phyloP scores from a whole-genome alignment of 2,113 vertebrate species.

The Hemicordylus capensis region DNA sequence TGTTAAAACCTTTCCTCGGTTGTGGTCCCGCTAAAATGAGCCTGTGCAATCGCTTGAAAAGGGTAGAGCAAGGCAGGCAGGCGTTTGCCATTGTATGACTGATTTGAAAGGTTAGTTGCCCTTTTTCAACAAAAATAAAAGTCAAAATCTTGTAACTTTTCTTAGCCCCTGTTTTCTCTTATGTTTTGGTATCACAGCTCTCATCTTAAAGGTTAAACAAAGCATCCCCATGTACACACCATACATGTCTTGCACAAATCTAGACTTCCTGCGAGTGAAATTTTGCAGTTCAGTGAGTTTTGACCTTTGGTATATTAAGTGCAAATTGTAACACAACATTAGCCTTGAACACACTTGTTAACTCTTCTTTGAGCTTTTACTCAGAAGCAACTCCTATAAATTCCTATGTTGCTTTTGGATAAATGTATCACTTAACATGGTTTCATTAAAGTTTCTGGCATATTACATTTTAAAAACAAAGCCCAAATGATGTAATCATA shows the following conservation, averaged over 20 bases:
- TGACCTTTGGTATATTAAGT: neutral
- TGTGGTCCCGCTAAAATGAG: neutral
- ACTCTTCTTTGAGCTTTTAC: neutral
- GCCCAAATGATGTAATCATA: neutral
- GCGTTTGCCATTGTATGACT: too few relatives aligned
- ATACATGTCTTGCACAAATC: neutral
- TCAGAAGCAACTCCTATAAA: neutral
- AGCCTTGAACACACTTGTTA: neutral
- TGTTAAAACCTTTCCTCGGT: neutral
- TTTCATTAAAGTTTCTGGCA: neutral
- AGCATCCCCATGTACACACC: neutral
- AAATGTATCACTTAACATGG: neutral
- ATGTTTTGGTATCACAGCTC: neutral
- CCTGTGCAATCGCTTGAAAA: neutral
- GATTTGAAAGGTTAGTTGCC: neutral
- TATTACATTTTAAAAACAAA: neutral
- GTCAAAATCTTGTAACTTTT: neutral
- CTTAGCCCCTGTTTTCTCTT: too few relatives aligned
- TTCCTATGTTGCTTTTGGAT: neutral
- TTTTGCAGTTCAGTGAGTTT: neutral
- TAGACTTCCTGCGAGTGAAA: too few relatives aligned
- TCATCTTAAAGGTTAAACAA: neutral
- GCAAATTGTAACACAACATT: neutral
- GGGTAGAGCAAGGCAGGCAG: too few relatives aligned
- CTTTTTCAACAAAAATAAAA: neutral